A percentile compares a stretch with the other conserved stretches of the same genome.
phyloP scores from a whole-genome alignment of 2,797 vertebrate species.

The Coregonus ussuriensis region DNA sequence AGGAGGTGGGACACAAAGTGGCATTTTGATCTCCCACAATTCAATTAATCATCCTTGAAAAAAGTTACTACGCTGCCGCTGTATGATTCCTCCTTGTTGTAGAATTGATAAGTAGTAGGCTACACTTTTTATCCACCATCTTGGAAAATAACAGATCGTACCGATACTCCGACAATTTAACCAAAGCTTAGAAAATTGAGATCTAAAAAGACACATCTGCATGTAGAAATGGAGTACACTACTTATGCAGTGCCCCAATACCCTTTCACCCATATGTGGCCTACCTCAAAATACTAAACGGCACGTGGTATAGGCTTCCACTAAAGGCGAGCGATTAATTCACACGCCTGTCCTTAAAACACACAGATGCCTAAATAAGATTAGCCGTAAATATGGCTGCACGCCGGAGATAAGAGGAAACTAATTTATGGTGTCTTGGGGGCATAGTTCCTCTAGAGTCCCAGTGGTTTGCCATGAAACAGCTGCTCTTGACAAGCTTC shows the following conservation, averaged over 20 bases:
- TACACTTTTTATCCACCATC: not conserved
- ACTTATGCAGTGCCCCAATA: slow-evolving; percentile 43
- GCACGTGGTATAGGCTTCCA: slow-evolving; percentile 39
- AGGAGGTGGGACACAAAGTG: not conserved
- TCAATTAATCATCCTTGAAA: not conserved
- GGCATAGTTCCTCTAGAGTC: slow-evolving; percentile 52
- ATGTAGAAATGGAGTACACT: slow-evolving; percentile 17
- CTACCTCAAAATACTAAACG: slow-evolving; percentile 12
- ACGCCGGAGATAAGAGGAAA: slow-evolving; percentile 65
- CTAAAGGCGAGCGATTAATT: slow-evolving; percentile 41
- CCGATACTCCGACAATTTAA: not conserved
- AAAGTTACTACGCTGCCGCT: not conserved
- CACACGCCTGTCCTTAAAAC: slow-evolving; percentile 51
- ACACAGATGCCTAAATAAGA: slow-evolving; percentile 60
- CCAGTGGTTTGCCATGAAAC: slow-evolving; percentile 41
- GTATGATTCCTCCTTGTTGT: not conserved
- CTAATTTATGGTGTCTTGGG: slow-evolving; percentile 58
- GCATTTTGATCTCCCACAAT: not conserved
- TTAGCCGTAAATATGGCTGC: slow-evolving; percentile 58
- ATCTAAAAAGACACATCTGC: not conserved
- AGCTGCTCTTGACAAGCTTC: slow-evolving; percentile 8
- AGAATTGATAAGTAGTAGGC: not conserved
- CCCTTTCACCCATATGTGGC: slow-evolving; percentile 27
- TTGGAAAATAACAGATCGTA: not conserved
- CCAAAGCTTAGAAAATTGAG: not conserved